Base-by-base conservation (phyloP, 1,140 invertebrate species). In the Pogonomyrmex barbatus region DNA sequence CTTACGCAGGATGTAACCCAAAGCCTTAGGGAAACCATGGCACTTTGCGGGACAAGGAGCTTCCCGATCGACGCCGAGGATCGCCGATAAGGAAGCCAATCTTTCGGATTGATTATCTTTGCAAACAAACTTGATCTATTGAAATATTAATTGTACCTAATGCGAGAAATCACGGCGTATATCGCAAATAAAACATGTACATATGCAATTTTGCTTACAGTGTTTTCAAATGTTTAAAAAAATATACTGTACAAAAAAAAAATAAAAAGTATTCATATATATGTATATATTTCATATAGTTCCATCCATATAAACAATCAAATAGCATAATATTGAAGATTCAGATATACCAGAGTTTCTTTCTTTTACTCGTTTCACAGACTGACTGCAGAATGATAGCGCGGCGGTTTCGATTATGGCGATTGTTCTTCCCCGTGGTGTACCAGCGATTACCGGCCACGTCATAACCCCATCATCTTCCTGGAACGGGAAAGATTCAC, bases 1-100 rank as follows among this genome's bases (percentile, higher is more conserved):
- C 86, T 73, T 52, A 67, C 78, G 62, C 90, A 68, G 84, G 56
- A 86, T 85, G 83, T 88, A 85, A 76, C 60, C 58, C 68, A 78
- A 87, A 86, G 81, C 87, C 81, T 91, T 75, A 63, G 85, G 77
- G 89, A 91, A 89, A 85, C 79, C 85, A 78, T 85, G 89, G 90
- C 90, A 89, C 89, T 90, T 87, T 62, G 52, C 50, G 79, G 68
- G 68, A 87, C 77, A 67, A 54, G 71, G 36, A 65, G 81, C 73
- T 77, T 45, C 24, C 24, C 47, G 87, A 76, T 82, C 65, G 67
- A 56, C 65, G 24, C 24, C 8, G 50, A 39, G 63, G 33, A 82
- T 50, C 36, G 85, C 39, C 50, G 67, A 86, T 82, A 83, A 60
- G 77, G 56, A 73, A 86, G 39, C 63, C 84, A 68, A 86, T 86